These are phyloP conservation scores for Cardiocondyla obscurior DNA, from an alignment of 1,140 invertebrate genomes.

Conservation along the genomic window DNA sequence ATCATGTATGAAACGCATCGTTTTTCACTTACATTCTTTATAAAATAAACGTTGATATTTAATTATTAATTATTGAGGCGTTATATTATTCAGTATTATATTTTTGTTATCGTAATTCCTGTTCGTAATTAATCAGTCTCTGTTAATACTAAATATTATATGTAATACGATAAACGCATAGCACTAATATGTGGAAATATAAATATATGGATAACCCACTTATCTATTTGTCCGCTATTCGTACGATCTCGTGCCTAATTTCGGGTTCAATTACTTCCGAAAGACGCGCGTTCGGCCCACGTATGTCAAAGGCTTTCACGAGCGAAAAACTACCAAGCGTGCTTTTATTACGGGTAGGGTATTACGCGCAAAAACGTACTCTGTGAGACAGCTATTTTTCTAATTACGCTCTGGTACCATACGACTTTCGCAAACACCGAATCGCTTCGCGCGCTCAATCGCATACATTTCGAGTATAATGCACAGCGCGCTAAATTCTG, in stretches of 20 bases:
- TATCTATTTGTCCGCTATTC: neutral
- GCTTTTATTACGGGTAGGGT: conserved; percentile 7
- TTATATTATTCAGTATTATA: conserved; percentile 6
- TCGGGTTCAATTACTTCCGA: conserved; percentile 25
- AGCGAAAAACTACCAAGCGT: conserved; percentile 30
- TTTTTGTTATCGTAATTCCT: conserved; percentile 2
- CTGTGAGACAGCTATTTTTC: conserved; percentile 16
- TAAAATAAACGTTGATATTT: neutral
- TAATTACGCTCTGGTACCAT: conserved; percentile 29
- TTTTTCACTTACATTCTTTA: neutral
- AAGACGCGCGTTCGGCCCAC: conserved; percentile 12
- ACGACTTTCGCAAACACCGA: neutral
- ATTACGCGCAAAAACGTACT: conserved; percentile 32
- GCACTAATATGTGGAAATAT: too few species aligned
- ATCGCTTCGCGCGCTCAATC: neutral
- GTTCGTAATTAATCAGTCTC: neutral
- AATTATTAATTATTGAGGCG: neutral
- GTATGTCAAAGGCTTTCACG: neutral
- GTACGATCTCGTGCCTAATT: conserved; percentile 10
- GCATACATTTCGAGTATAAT: neutral
- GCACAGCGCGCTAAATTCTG: neutral
- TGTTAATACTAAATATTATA: neutral
- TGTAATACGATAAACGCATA: neutral
- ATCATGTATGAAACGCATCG: conserved; percentile 15
- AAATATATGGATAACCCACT: neutral